These are phyloP conservation scores for Trachops cirrhosus DNA, from an alignment of 2,797 vertebrate species.

Conservation along the genomic window DNA sequence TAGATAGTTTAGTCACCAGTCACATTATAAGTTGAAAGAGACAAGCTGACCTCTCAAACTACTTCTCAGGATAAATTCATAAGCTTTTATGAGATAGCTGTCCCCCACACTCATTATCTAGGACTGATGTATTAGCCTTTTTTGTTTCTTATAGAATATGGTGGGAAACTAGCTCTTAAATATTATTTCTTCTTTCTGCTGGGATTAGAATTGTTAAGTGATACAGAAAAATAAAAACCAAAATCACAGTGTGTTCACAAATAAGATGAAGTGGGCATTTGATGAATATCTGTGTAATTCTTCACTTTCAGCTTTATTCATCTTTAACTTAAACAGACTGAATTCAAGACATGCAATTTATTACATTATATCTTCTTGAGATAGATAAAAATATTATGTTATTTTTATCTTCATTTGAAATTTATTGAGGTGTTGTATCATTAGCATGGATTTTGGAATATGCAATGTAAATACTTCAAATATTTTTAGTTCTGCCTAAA, in stretches of 20 bases:
- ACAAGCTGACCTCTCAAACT: slow-evolving; percentile 64
- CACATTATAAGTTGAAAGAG: slow-evolving; percentile 72
- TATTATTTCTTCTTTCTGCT: slow-evolving; percentile 35
- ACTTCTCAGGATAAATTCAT: slow-evolving; percentile 63
- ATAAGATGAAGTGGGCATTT: neutral
- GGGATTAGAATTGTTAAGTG: slow-evolving; percentile 8
- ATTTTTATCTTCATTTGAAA: neutral
- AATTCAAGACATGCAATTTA: neutral
- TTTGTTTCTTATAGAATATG: slow-evolving; percentile 54
- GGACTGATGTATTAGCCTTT: neutral
- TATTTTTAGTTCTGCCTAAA: neutral
- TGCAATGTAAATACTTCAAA: neutral
- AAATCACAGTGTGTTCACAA: neutral
- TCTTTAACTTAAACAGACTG: neutral
- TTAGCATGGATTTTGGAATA: neutral
- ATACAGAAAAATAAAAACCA: neutral
- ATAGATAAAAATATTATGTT: neutral
- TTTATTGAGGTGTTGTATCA: neutral
- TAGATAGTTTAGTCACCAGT: slow-evolving; percentile 66
- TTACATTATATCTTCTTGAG: neutral
- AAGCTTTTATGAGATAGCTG: slow-evolving; percentile 63
- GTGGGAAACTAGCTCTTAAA: slow-evolving; percentile 14
- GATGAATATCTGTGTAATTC: neutral
- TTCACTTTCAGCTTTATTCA: neutral
- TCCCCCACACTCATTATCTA: slow-evolving; percentile 58